Percentiles rank a stretch among this genome's conserved stretches.
These are phyloP conservation scores for Dioctria linearis DNA, from an alignment of 2,888 invertebrate genomes.

Conservation along the genomic window DNA sequence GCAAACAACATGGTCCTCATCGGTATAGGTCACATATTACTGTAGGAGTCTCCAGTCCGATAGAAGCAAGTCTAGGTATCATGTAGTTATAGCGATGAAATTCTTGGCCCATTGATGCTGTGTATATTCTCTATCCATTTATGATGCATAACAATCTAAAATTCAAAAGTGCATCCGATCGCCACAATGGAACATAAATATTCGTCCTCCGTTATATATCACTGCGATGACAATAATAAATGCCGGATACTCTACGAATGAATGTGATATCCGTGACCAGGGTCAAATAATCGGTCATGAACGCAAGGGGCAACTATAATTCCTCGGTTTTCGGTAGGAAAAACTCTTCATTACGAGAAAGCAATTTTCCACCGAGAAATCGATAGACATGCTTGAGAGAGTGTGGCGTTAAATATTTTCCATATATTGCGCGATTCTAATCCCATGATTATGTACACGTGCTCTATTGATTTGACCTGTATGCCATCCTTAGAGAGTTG, in stretches of 20 bases:
- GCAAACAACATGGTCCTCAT: neutral
- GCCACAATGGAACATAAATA: slow-evolving; percentile 49
- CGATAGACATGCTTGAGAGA: slow-evolving; percentile 38
- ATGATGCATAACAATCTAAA: slow-evolving; percentile 11
- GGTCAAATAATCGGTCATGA: slow-evolving; percentile 42
- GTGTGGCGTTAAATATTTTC: slow-evolving; percentile 44
- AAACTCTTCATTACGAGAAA: slow-evolving; percentile 34
- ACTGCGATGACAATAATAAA: slow-evolving; percentile 31
- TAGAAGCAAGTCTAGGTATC: slow-evolving; percentile 5
- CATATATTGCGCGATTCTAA: slow-evolving; percentile 15
- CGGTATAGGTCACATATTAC: slow-evolving; percentile 15
- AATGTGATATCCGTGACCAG: slow-evolving; percentile 49
- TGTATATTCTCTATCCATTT: neutral
- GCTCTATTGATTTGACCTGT: slow-evolving; percentile 42
- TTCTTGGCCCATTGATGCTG: neutral
- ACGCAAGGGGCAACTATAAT: slow-evolving; percentile 13
- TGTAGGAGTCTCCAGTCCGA: neutral
- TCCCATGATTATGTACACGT: slow-evolving; percentile 34
- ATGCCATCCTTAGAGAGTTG: slow-evolving; percentile 6
- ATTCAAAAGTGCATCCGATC: slow-evolving; percentile 26
- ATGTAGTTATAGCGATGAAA: neutral
- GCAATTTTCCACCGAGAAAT: slow-evolving; percentile 46
- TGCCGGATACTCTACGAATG: slow-evolving; percentile 35
- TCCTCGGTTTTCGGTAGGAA: slow-evolving; percentile 23
- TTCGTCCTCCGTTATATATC: slow-evolving; percentile 38